Evolutionary conservation across 1,140 invertebrate species (phyloP), one percentile per base, ranked within the genome.

Genomic region (Amyelois transitella): DNA sequence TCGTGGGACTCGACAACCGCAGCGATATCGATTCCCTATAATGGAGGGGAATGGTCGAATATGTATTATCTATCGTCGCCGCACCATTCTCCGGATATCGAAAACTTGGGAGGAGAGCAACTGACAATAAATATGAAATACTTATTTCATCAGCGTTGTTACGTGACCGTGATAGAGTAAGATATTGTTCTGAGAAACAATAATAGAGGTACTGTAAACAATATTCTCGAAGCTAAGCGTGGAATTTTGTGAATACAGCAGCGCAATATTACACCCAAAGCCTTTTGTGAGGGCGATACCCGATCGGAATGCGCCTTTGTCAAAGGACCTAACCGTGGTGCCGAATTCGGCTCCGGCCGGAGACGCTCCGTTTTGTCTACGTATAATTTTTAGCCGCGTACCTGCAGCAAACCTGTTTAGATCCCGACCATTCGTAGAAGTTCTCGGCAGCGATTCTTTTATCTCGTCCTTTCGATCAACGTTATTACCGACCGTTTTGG

Each of bases 331-430:
- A 59, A 48, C 51, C 60, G 32, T 57, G 60, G 61, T 69, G 58
- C 72, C 71, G 65, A 77, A 75, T 70, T 71, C 72, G 54, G 44
- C 18, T 45, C 19, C 62, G 43, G 51, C 47, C 58, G 56, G 62
- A 64, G 62, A 58, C 57, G 50, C 60, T 51, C 60, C 60, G 66
- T 71, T 72, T 77, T 72, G 72, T 81, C 77, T 80, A 81, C 74
- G 69, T 74, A 80, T 76, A 75, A 84, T 72, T 81, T 82, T 78
- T 72, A 67, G 69, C 60, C 69, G 74, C 61, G 64, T 80, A 80
- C 81, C 78, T 84, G 78, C 68, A 72, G 64, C 60, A 74, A 83
- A 84, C 77, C 72, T 58, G 72, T 79, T 84, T 75, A 45, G 54
- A 66, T 59, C 57, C 52, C 18, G 62, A 43, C 53, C 53, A 55